phyloP scores from a whole-genome alignment of 2,797 vertebrate genomes.

The Crossoptilon crossoptilon region DNA sequence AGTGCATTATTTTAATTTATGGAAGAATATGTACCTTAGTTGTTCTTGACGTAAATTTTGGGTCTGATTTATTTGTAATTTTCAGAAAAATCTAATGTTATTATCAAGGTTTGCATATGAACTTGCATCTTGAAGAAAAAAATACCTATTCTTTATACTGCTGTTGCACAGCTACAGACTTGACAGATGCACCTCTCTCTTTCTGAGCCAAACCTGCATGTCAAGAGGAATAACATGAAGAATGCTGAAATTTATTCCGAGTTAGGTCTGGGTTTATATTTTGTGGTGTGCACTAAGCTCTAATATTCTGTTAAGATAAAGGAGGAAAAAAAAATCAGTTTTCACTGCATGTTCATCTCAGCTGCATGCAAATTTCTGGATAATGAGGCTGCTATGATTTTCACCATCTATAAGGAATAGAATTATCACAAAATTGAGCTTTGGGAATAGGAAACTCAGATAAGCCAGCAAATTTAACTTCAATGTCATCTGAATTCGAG shows the following conservation, averaged over 20 bases:
- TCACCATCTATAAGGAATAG: background rate
- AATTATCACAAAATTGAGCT: constrained; percentile 19
- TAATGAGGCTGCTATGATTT: constrained; percentile 17
- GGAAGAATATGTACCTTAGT: background rate
- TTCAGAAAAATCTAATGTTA: background rate
- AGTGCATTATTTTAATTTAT: background rate
- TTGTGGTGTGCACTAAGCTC: background rate
- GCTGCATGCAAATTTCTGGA: constrained; percentile 25
- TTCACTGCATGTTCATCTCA: constrained; percentile 21
- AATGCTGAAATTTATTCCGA: background rate
- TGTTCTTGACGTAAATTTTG: background rate
- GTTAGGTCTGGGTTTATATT: background rate
- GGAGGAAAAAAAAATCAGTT: constrained; percentile 16
- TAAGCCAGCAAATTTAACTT: background rate
- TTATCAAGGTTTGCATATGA: background rate
- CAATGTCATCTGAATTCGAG: background rate
- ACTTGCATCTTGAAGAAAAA: background rate
- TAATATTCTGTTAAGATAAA: background rate
- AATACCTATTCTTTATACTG: background rate
- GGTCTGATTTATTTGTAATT: constrained; percentile 6
- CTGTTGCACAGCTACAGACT: background rate
- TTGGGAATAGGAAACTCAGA: background rate
- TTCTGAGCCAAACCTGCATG: background rate
- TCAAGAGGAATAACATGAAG: background rate
- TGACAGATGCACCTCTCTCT: background rate